Percentiles rank a stretch among this genome's conserved stretches.
Evolutionary conservation across 2,113 vertebrate genomes (phyloP).

Genomic region (Prolemur simus): DNA sequence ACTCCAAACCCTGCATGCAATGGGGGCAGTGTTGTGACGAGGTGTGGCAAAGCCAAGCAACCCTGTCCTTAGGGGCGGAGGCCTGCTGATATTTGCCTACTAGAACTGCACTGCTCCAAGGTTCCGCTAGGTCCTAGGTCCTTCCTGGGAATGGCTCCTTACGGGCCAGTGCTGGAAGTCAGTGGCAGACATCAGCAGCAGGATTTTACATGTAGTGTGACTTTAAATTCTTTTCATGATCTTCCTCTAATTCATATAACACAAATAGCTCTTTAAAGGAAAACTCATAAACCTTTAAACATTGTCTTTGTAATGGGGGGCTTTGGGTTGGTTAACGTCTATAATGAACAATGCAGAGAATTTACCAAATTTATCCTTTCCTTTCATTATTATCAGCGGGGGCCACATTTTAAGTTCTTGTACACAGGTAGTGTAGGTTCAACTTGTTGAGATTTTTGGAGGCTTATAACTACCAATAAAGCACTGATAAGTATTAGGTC

Average conservation of each 20-base stretch:
- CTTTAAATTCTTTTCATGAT: slow-evolving; percentile 16
- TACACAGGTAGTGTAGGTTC: background rate
- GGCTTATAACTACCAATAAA: background rate
- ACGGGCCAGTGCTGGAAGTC: background rate
- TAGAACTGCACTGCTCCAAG: background rate
- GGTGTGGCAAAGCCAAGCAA: too few species aligned
- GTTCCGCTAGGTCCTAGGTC: background rate
- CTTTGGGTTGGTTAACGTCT: slow-evolving; percentile 3
- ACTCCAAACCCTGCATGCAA: background rate
- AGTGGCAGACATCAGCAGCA: background rate
- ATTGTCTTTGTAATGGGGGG: slow-evolving; percentile 11
- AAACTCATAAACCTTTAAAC: slow-evolving; percentile 24
- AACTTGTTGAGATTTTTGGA: slow-evolving; percentile 22
- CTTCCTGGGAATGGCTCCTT: background rate
- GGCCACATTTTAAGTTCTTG: background rate
- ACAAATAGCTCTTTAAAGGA: slow-evolving; percentile 37
- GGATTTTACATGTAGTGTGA: background rate
- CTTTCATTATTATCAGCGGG: background rate
- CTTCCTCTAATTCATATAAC: background rate
- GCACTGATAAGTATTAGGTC: background rate
- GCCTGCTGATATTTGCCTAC: background rate
- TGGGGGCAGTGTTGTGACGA: background rate
- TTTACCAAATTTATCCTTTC: background rate
- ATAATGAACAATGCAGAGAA: background rate
- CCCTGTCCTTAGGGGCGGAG: background rate